Conservation (phyloP, 2,113 vertebrate genomes). For the Machaerirhynchus nigripectus region DNA sequence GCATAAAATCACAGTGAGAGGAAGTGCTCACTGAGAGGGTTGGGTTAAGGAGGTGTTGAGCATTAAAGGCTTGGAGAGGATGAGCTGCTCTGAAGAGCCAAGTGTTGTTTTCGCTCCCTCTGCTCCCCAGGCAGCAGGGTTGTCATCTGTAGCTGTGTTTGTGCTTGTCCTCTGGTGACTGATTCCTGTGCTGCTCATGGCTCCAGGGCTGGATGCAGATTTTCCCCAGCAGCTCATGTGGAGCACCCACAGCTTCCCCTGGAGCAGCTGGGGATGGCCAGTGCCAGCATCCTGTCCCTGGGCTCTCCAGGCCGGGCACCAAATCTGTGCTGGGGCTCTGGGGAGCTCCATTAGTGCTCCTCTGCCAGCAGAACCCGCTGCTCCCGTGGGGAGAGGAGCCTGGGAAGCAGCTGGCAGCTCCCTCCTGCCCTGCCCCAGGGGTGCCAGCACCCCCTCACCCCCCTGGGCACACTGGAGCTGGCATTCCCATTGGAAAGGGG, state of each 20-base stretch:
- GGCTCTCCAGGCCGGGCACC: neutral
- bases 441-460: neutral
- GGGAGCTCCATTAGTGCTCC: neutral
- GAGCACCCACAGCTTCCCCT: neutral
- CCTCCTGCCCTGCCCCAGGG: no score
- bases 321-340: neutral
- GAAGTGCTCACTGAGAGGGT: neutral
- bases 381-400: neutral
- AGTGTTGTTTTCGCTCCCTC: neutral
- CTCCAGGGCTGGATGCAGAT: neutral
- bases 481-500: neutral
- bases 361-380: fast-evolving
- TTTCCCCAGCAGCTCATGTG: neutral
- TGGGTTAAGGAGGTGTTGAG: neutral
- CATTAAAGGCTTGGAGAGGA: neutral
- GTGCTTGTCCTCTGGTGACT: neutral
- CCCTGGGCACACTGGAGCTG: neutral
- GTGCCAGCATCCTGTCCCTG: neutral
- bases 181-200: neutral
- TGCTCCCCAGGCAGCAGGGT: neutral
- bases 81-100: neutral
- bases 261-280: neutral
- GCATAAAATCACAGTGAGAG: neutral
- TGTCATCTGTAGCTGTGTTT: neutral
- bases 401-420: neutral